Base-by-base conservation (phyloP, 2,888 invertebrate species). In the Platerodrilus igneus region DNA sequence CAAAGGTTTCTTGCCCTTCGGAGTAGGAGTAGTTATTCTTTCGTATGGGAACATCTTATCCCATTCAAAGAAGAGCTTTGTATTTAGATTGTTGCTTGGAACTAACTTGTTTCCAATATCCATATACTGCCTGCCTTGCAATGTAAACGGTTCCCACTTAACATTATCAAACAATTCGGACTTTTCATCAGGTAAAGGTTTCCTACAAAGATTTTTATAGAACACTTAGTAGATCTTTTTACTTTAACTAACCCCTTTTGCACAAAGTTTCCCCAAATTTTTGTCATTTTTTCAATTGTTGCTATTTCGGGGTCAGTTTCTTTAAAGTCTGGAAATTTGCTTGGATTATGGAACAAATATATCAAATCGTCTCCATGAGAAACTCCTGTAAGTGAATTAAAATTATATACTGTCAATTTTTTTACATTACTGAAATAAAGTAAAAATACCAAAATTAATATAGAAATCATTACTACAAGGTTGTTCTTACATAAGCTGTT, bases 321-420 rank as follows among this genome's bases (percentile, higher is more conserved):
- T 8, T 63, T 54, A 37, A 71, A 66, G 16, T 51, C 56, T 1
- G 67, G 63, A 20, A 58, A 52, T 4, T 42, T 48, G 22, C 49
- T 48, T 4, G 50, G 41, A 33, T 53, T 54, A 43, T 58, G 60
- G 52, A 73, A 72, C 7, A 75, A 48, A 51, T 74, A 75, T 51
- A 73, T 65, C 32, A 75, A 56, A 52, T 76, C 76, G 45, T 74
- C 71, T 44, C 67, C 62, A 49, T 72, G 70, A 2, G 65, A 66
- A 19, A 66, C 63, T 4, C 67, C 67, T 67, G 35, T 5, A 55
- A 56, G 34, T 26, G 8, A 29, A 30, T 13, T 2, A 3, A 19
- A 28, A 3, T 31, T 20, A 8, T 19, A 4, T 8, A 31, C 25
- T 7, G 19, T 3, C 2, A 8, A 19, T 7, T 19, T 20, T n/a